Conservation (phyloP, 2,888 invertebrate species). For the Copidosoma aretas region DNA sequence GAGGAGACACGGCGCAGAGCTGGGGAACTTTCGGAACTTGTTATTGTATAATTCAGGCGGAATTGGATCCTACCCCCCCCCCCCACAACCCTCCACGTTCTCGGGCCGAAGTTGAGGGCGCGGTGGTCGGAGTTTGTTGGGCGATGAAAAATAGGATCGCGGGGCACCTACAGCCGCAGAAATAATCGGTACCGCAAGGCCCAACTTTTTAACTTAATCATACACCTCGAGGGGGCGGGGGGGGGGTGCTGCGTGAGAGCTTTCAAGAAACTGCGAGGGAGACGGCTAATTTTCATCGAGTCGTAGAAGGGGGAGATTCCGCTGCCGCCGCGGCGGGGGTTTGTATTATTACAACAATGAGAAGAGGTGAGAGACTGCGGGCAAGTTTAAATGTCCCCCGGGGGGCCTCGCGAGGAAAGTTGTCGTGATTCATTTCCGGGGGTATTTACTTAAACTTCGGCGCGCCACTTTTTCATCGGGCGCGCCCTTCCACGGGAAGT, state of each 20-base stretch:
- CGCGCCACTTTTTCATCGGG: too few species aligned
- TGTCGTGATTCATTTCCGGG: too few species aligned
- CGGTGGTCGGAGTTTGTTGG: conserved; percentile 20
- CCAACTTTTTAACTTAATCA: conserved; percentile 14
- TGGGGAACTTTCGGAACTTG: conserved; percentile 26
- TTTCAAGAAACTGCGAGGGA: background rate
- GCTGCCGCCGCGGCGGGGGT: too few species aligned
- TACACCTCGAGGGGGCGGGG: background rate
- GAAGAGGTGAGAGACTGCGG: too few species aligned
- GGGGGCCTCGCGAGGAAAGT: too few species aligned
- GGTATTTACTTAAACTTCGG: too few species aligned
- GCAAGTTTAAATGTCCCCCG: too few species aligned
- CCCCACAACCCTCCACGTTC: background rate
- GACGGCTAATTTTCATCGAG: too few species aligned
- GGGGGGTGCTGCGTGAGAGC: background rate
- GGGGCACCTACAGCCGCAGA: background rate
- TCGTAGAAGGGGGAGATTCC: too few species aligned
- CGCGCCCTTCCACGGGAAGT: too few species aligned
- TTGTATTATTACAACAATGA: too few species aligned
- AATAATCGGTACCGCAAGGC: conserved; percentile 6
- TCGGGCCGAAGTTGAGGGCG: conserved; percentile 5
- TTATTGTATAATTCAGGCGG: conserved; percentile 28
- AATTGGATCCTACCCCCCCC: conserved; percentile 12
- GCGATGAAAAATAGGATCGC: conserved; percentile 14
- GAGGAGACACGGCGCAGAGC: background rate